Evolutionary conservation across 2,113 vertebrate genomes (phyloP).

Genomic region (Morone chrysops): DNA sequence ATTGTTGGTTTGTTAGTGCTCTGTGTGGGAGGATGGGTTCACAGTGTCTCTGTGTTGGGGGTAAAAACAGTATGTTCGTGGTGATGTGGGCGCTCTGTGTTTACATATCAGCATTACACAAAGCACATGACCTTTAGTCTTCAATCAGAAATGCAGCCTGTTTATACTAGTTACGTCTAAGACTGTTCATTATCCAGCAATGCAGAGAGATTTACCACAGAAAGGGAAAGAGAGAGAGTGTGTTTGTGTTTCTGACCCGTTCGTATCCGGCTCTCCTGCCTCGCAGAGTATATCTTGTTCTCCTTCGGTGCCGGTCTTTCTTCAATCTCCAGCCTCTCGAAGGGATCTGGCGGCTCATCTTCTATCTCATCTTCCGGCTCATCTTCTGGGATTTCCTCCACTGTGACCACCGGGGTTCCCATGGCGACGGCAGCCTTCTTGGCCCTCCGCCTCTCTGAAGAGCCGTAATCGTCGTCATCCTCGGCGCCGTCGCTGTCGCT

Average conservation of each 20-base stretch:
- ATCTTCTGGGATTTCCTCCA: conserved; percentile 68
- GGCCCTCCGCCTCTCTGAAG: conserved; percentile 72
- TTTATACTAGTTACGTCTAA: neutral
- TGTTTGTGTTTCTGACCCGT: conserved; percentile 55
- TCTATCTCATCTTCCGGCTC: conserved; percentile 3
- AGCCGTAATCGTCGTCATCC: conserved; percentile 71
- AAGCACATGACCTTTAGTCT: neutral
- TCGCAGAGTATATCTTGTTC: conserved; percentile 48
- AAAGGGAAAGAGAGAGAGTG: neutral
- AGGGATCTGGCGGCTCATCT: conserved; percentile 58
- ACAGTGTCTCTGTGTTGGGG: neutral
- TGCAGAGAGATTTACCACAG: neutral
- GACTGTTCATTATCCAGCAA: neutral
- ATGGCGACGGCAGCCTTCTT: conserved; percentile 80
- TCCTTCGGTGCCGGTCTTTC: conserved; percentile 29
- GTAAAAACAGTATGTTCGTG: neutral
- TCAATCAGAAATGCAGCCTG: neutral
- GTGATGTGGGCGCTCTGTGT: neutral
- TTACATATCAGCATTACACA: conserved; percentile 7
- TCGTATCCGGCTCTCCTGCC: conserved; percentile 44
- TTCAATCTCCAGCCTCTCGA: conserved; percentile 51
- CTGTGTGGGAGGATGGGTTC: neutral
- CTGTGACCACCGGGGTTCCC: conserved; percentile 63
- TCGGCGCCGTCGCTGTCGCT: conserved; percentile 92
- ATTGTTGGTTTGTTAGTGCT: neutral